Evolutionary conservation across 2,797 vertebrate species (phyloP), one percentile per base, ranked within the genome.

Genomic region (Sebastes diploproa): DNA sequence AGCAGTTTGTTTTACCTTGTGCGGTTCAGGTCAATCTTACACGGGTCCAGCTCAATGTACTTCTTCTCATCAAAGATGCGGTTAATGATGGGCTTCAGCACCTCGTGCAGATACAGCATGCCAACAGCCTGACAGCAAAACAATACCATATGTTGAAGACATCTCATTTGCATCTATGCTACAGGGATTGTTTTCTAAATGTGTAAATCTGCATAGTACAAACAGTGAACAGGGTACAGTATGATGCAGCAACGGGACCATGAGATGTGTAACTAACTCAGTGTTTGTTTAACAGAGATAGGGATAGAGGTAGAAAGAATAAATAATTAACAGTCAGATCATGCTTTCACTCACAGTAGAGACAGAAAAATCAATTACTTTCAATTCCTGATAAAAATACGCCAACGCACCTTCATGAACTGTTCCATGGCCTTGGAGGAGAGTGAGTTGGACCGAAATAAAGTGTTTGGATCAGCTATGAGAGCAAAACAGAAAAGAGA

Each of bases 401-500:
- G 4, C 60, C 16, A 32, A 69, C 94, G 79, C 80, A 98, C 98
- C 97, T 98, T 98, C 97, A 99, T 97, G 87, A 98, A 98, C 78
- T 98, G 97, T 64, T 99, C 97, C 97, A 98, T 94, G 3, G 97
- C 95, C 90, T 99, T 99, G 78, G 98, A 98, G 23, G 98, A 96
- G 88, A 98, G 93, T 0, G 98, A 98, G 94, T 97, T 98, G 64
- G 97, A 98, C 61, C 96, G 96, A 91, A 98, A 98, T 71, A 98
- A 94, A 12, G 97, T 98, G 91, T 98, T 99, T 90, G 98, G 97
- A 89, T 99, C 97, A 18, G 89, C 98, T 99, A 86, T 61, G 68
- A 89, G 63, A 81, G 63, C 8, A 77, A 61, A 88, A 79, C 30
- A 78, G 36, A 81, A 70, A 72, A 54, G 4, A 66, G n/a, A 65